Evolutionary conservation across 2,888 invertebrate species (phyloP), one percentile per base, ranked within the genome.

Genomic region (Temnothorax ravouxi): DNA sequence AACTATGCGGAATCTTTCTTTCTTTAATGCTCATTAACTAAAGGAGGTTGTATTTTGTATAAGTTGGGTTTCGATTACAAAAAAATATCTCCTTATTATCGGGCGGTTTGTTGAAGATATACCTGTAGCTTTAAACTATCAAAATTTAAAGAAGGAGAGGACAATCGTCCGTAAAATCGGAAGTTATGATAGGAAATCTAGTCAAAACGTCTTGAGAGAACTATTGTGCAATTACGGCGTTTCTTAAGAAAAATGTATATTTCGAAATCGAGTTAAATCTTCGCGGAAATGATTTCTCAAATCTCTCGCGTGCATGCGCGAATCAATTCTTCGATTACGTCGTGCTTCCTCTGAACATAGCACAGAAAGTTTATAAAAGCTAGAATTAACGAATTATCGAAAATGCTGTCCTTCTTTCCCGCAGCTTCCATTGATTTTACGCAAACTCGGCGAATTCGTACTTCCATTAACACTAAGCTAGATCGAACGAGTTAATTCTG

Each of bases 381-480:
- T 64, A 67, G 18, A 79, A 15, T 59, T 47, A 59, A 59, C 18
- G 47, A 69, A 47, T 38, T 34, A 41, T 66, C 41, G 34, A 69
- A 79, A 15, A 34, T 34, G 34, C 77, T 71, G n/a, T n/a, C 11
- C 3, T 74, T 59, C 66, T 62, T 52, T 74, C 64, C 47, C 61
- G 64, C 56, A 83, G 86, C 87, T 90, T 90, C 85, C 88, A 86
- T 71, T 69, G 77, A 72, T 86, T 85, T 80, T 25, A 72, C 41
- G 61, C 64, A 77, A 81, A 83, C 62, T 86, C 77, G 66, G 64
- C 81, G 44, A 83, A 25, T 80, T 87, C 79, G 84, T 88, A 92
- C 91, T 92, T 92, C 90, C 91, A 90, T 80, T 91, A 89, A 87
- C 79, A 87, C 87, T 88, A 89, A 90, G 89, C 77, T 71, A 50